phyloP scores from a whole-genome alignment of 2,797 vertebrate genomes.

The Margarornis squamiger region DNA sequence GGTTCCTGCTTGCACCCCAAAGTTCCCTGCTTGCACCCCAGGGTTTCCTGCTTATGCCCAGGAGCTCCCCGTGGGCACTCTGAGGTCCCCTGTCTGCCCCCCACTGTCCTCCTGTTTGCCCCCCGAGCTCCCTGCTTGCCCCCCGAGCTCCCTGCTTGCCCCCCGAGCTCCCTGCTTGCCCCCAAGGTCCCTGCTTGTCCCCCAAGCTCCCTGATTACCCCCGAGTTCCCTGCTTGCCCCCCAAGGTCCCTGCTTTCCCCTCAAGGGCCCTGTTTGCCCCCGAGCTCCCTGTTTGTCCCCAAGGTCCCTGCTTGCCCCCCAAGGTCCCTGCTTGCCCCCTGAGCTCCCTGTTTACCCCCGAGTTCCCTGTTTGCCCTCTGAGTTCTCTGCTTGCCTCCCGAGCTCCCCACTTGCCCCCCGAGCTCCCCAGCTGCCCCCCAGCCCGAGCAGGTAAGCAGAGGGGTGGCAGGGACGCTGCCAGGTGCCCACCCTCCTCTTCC shows the following conservation, averaged over 20 bases:
- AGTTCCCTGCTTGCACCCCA: no score
- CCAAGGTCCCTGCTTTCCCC: neutral
- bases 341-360: neutral
- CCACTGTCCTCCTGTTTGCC: neutral
- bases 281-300: no score
- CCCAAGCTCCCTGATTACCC: neutral
- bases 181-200: neutral
- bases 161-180: neutral
- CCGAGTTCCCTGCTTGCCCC: neutral
- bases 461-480: neutral
- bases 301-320: neutral
- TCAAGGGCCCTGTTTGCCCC: no score
- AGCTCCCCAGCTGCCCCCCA: neutral
- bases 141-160: neutral
- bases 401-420: neutral
- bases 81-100: no score
- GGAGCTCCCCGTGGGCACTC: fast-evolving
- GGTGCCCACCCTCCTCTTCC: neutral
- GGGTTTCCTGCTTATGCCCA: fast-evolving
- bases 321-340: neutral
- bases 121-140: neutral
- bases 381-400: neutral
- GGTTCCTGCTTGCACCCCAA: neutral
- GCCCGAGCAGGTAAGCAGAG: neutral
- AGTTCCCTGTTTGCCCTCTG: neutral